A percentile compares a stretch with the other conserved stretches of the same genome.
Conservation (phyloP, 2,888 invertebrate species). For the Pterostichus madidus region DNA sequence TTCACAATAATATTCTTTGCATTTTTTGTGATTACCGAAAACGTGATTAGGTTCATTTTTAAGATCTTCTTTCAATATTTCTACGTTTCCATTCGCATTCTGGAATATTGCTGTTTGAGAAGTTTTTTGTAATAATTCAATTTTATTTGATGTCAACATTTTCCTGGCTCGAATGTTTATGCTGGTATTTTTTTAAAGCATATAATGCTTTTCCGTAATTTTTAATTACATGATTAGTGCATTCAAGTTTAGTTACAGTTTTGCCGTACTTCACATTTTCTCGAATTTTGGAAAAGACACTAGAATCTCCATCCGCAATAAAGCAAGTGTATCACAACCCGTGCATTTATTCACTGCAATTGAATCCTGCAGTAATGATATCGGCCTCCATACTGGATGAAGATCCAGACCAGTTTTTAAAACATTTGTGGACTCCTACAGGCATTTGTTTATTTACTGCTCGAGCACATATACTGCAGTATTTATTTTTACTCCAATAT, state of each 20-base stretch:
- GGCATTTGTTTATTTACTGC: not conserved
- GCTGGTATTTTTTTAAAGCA: not conserved
- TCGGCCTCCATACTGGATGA: not conserved
- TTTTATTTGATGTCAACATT: constrained; percentile 13
- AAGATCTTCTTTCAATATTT: constrained; percentile 20
- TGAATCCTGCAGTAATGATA: not conserved
- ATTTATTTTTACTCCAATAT: not conserved
- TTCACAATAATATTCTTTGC: constrained; percentile 1
- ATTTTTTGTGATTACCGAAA: constrained; percentile 10
- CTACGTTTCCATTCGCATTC: not conserved
- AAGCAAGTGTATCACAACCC: not conserved
- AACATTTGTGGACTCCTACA: not conserved
- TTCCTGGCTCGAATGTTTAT: not conserved
- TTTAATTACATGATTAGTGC: constrained; percentile 30
- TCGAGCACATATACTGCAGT: not conserved
- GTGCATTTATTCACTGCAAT: not conserved
- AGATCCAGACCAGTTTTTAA: not conserved
- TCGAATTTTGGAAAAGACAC: constrained; percentile 18
- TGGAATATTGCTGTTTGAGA: not conserved
- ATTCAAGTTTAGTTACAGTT: not conserved
- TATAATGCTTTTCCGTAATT: constrained; percentile 25
- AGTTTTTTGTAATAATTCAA: not conserved
- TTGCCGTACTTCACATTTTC: constrained; percentile 9
- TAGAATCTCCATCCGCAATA: constrained; percentile 8
- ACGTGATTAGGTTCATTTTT: not conserved